Conservation (phyloP, 2,113 vertebrate genomes). For the Phodopus roborovskii region DNA sequence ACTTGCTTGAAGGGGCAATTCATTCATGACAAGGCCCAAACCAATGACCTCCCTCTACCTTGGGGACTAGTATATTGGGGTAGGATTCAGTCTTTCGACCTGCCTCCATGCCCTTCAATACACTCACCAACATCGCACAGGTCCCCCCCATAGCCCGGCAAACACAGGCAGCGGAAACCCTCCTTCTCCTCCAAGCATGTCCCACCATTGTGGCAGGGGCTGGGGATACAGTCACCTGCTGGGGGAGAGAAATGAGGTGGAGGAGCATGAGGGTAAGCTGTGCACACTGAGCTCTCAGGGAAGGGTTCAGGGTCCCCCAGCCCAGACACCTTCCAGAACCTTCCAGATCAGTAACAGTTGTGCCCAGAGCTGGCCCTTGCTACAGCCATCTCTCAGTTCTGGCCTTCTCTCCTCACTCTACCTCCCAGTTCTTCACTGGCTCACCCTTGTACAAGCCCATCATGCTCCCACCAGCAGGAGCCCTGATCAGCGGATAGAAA, state of each 20-base stretch:
- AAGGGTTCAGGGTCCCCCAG: not conserved
- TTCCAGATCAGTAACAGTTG: not conserved
- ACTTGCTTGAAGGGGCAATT: not conserved
- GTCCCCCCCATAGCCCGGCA: conserved; percentile 93
- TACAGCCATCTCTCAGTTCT: not conserved
- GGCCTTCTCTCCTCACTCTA: not conserved
- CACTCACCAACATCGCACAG: conserved; percentile 92
- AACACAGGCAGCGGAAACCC: conserved; percentile 88
- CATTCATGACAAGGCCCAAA: not conserved
- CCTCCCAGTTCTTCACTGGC: not conserved
- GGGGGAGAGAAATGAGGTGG: conserved; percentile 67
- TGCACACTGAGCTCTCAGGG: not conserved
- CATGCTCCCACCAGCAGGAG: not conserved
- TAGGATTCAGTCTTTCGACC: not conserved
- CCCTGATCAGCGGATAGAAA: not conserved
- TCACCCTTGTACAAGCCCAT: not conserved
- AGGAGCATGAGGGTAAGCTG: not conserved
- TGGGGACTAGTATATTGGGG: not conserved
- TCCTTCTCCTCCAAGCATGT: conserved; percentile 91
- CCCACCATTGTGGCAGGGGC: conserved; percentile 95
- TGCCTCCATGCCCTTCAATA: not conserved
- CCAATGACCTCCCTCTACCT: not conserved
- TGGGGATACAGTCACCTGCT: conserved; percentile 92
- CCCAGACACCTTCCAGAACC: not conserved
- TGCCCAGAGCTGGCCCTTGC: not conserved